Evolutionary conservation across 2,888 invertebrate genomes (phyloP).

Genomic region (Archips crataeganus): DNA sequence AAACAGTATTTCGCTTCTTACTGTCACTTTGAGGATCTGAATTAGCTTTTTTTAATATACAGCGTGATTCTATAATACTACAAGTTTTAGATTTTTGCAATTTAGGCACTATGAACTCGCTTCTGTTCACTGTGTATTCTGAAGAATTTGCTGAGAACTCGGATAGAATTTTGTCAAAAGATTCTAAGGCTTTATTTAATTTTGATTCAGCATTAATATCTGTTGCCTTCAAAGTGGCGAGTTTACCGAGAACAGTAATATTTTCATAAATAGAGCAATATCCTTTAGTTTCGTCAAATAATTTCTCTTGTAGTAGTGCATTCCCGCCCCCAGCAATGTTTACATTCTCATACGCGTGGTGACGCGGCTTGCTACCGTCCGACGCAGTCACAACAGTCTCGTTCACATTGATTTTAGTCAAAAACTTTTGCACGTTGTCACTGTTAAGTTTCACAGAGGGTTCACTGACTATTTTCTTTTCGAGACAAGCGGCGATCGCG

Average conservation of each 20-base stretch:
- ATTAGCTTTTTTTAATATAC: conserved; percentile 87
- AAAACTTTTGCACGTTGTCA: conserved; percentile 76
- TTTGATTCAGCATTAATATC: conserved; percentile 65
- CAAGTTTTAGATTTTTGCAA: conserved; percentile 90
- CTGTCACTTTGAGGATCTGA: conserved; percentile 75
- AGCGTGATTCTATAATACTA: conserved; percentile 89
- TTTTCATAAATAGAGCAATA: conserved; percentile 82
- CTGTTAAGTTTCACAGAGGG: conserved; percentile 65
- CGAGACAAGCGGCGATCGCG: conserved; percentile 79
- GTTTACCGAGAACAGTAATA: conserved; percentile 73
- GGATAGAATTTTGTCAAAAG: conserved; percentile 80
- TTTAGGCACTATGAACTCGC: conserved; percentile 80
- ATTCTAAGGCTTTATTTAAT: conserved; percentile 78
- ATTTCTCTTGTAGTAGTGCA: conserved; percentile 55
- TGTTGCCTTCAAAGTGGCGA: conserved; percentile 47
- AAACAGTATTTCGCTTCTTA: conserved; percentile 69
- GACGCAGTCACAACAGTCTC: conserved; percentile 65
- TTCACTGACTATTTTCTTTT: conserved; percentile 75
- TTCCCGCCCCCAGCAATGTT: conserved; percentile 65
- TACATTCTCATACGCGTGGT: conserved; percentile 81
- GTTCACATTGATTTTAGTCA: conserved; percentile 61
- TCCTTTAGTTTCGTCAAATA: conserved; percentile 77
- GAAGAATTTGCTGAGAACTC: conserved; percentile 73
- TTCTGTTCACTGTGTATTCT: conserved; percentile 59
- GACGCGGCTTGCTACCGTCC: conserved; percentile 56